phyloP scores from a whole-genome alignment of 2,113 vertebrate genomes.

The Motacilla alba region DNA sequence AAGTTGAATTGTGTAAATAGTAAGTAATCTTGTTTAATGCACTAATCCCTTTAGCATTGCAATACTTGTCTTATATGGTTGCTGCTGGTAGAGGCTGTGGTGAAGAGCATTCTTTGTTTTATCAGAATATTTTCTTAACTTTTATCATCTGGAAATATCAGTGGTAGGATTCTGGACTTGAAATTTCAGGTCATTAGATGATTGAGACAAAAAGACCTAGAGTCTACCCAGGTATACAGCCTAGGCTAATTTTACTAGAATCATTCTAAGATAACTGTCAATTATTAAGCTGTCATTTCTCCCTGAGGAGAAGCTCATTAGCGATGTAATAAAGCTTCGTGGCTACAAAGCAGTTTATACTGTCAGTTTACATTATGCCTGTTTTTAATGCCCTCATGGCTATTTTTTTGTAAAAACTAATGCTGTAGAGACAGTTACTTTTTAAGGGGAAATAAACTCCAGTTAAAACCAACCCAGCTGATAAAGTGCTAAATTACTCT shows the following conservation, averaged over 20 bases:
- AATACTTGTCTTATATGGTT: not conserved
- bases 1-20: not conserved
- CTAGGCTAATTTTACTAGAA: not conserved
- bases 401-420: not conserved
- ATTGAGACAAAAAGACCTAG: not conserved
- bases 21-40: not conserved
- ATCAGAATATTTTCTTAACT: not conserved
- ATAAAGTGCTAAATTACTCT: not conserved
- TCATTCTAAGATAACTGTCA: not conserved
- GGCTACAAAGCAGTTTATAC: not conserved
- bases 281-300: not conserved
- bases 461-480: not conserved
- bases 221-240: not conserved
- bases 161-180: not conserved
- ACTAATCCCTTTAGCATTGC: not conserved
- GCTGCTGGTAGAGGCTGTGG: not conserved
- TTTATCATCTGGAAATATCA: not conserved
- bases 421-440: not conserved
- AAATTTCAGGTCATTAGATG: not conserved
- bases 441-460: accelerated
- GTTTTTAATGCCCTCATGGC: not conserved
- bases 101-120: not conserved
- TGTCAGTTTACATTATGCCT: not conserved
- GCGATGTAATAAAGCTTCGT: not conserved
- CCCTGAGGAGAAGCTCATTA: not conserved